phyloP scores from a whole-genome alignment of 2,888 invertebrate species.

The Celastrina argiolus region DNA sequence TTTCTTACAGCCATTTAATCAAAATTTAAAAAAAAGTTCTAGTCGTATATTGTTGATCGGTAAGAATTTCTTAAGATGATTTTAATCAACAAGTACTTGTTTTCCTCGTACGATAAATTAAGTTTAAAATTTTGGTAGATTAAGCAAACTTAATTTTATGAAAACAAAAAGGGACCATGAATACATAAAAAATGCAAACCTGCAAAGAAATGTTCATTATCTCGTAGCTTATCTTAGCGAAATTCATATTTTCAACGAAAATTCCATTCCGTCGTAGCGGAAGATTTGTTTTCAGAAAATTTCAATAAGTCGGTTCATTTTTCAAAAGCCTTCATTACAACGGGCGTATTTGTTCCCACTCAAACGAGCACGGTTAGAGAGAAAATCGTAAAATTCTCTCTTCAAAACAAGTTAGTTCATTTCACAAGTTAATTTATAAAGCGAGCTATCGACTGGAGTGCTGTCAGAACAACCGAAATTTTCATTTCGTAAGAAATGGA shows the following conservation, averaged over 20 bases:
- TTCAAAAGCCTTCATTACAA: conserved; percentile 27
- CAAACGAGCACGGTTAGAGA: conserved; percentile 9
- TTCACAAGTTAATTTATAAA: conserved; percentile 14
- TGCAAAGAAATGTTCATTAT: conserved; percentile 13
- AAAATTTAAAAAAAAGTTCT: too few relatives aligned
- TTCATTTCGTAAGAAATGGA: neutral
- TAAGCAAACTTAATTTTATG: neutral
- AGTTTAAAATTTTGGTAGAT: neutral
- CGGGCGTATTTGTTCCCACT: conserved; percentile 24
- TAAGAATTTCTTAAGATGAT: too few relatives aligned
- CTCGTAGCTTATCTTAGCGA: conserved; percentile 9
- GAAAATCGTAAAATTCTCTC: conserved; percentile 12
- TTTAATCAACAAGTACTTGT: too few relatives aligned
- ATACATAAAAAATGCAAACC: neutral
- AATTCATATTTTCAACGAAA: conserved; percentile 19
- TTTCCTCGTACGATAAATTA: too few relatives aligned
- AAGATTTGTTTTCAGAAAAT: conserved; percentile 24
- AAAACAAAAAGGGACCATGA: neutral
- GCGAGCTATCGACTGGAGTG: neutral
- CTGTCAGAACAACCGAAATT: conserved; percentile 3
- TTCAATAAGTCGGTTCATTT: conserved; percentile 25
- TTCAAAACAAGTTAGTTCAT: conserved; percentile 22
- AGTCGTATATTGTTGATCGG: too few relatives aligned
- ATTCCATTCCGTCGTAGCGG: conserved; percentile 17
- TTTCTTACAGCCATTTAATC: too few relatives aligned